These are phyloP conservation scores for Cynodonichthys magdalenae DNA, from an alignment of 2,797 vertebrate genomes.

Conservation along the genomic window DNA sequence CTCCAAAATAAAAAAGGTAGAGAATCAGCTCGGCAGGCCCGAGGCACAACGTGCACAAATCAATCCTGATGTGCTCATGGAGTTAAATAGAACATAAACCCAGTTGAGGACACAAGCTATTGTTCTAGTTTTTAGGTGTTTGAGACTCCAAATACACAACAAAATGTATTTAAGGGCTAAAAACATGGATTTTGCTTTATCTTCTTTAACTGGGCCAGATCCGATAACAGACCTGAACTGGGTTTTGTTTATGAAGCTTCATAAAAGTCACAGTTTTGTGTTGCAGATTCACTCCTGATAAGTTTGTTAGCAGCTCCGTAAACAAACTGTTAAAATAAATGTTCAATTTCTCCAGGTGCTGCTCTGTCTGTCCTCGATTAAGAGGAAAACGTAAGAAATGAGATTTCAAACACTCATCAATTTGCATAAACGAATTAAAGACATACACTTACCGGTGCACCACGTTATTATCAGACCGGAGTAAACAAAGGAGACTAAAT, in stretches of 20 bases:
- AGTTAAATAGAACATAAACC: constrained; percentile 30
- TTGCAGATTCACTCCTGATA: constrained; percentile 57
- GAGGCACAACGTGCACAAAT: constrained; percentile 23
- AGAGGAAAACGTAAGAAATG: constrained; percentile 17
- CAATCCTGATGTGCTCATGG: constrained; percentile 38
- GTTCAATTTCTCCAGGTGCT: constrained; percentile 15
- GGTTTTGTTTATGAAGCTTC: constrained; percentile 18
- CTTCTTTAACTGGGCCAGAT: too few relatives aligned
- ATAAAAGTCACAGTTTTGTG: constrained; percentile 52
- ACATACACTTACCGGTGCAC: constrained; percentile 9
- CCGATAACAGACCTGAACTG: too few relatives aligned
- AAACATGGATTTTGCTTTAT: too few relatives aligned
- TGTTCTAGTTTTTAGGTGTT: constrained; percentile 10
- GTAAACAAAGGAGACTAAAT: constrained; percentile 46
- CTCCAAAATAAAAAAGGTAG: constrained; percentile 33
- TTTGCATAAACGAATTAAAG: constrained; percentile 31
- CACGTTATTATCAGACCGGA: constrained; percentile 35
- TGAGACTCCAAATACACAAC: too few relatives aligned
- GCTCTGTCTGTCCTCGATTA: constrained; percentile 22
- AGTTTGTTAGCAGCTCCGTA: background rate
- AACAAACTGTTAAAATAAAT: constrained; percentile 16
- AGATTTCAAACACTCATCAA: constrained; percentile 32
- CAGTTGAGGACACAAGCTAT: constrained; percentile 8
- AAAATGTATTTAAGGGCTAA: too few relatives aligned
- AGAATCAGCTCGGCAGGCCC: constrained; percentile 37